Base-by-base conservation (phyloP, 2,113 vertebrate species). In the Callopanchax toddi region DNA sequence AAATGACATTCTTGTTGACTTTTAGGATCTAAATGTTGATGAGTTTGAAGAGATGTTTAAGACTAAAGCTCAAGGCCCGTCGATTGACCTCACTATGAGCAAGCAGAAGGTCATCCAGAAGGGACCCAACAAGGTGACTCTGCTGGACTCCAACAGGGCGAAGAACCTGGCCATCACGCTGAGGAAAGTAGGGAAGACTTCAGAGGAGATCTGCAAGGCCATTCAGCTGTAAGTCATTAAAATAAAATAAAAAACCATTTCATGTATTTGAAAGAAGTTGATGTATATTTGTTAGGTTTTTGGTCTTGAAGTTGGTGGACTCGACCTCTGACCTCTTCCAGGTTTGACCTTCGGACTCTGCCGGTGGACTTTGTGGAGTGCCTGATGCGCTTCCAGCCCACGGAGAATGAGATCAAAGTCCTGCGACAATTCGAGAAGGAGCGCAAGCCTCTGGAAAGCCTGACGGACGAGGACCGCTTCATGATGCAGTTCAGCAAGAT, bases 121-220 rank as follows among this genome's bases (percentile, higher is more conserved):
- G 69, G 90, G 84, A 4, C 92, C 93, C 60, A 94, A 86, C 89
- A 98, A 96, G 86, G 94, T 98, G 76, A 90, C 94, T 0, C 90
- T 99, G 60, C 89, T 99, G 83, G 97, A 98, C 36, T 93, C 97
- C 82, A 99, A 98, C 89, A 90, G 97, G 12, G 94, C 97, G n/a
- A 98, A 98, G 93, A 99, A 98, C 89, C 81, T 99, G 84, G 96
- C 97, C 76, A 99, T 99, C 89, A 98, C 96, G 0, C 92, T 99
- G 54, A 93, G 97, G 80, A 98, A 98, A 88, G 97, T 96, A 6
- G 95, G 94, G 60, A 95, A 95, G 86, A 74, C 90, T 7, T 45
- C 95, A 0, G 96, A 98, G 80, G 97, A 98, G 90, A 99, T 98
- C 93, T 96, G 95, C 93, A 93, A 92, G 69, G 95, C 94, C 84